Evolutionary conservation across 2,113 vertebrate genomes (phyloP).

Genomic region (Pelecanoides urinatrix): DNA sequence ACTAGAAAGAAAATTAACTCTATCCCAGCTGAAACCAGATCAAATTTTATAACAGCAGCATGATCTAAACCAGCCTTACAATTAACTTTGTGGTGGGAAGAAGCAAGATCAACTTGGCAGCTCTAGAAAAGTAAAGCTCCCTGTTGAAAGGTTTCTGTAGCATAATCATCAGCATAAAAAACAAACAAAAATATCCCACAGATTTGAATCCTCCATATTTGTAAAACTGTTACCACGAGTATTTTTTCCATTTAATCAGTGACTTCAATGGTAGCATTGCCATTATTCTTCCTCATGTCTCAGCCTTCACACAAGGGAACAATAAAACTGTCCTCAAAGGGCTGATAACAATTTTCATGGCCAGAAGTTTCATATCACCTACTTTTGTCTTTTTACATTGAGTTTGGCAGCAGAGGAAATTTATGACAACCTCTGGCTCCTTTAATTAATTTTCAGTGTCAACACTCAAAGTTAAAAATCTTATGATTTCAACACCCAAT

Average conservation of each 20-base stretch:
- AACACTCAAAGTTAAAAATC: background rate
- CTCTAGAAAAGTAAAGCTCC: background rate
- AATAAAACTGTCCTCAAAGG: background rate
- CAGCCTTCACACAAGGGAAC: background rate
- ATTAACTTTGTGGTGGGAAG: background rate
- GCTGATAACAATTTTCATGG: background rate
- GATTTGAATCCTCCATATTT: background rate
- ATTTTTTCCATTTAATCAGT: background rate
- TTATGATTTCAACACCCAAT: background rate
- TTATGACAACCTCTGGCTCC: background rate
- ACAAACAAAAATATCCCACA: background rate
- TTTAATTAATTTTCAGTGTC: background rate
- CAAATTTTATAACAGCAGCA: background rate
- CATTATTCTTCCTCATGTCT: background rate
- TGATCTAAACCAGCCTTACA: background rate
- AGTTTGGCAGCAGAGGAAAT: background rate
- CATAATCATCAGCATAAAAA: background rate
- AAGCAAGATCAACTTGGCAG: background rate
- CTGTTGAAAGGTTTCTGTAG: background rate
- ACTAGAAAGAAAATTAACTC: too few species aligned
- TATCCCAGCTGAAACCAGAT: too few species aligned
- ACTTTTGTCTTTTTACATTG: background rate
- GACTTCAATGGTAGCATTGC: background rate
- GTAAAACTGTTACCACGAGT: background rate
- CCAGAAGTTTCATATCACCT: background rate